Percentiles rank a stretch among this genome's conserved stretches.
Evolutionary conservation across 2,113 vertebrate species (phyloP).

Genomic region (Trichechus manatus): DNA sequence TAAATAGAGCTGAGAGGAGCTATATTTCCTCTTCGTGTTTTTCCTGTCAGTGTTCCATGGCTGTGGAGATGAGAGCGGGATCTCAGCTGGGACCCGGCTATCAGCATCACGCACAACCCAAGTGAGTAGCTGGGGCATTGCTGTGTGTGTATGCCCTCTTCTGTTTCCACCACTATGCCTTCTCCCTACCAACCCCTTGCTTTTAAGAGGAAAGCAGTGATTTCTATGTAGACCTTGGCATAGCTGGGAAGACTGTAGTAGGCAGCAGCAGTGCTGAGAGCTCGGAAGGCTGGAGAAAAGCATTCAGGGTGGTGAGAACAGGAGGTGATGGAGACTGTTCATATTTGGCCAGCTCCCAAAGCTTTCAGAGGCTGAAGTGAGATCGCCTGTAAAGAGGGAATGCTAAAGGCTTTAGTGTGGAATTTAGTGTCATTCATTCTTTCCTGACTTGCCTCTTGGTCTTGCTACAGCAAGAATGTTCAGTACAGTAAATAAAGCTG

Average conservation of each 20-base stretch:
- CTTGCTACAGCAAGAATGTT: not conserved
- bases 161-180: not conserved
- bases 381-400: not conserved
- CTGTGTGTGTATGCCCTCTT: not conserved
- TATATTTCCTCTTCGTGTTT: conserved; percentile 43
- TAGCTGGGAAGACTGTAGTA: not conserved
- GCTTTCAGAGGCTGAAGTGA: not conserved
- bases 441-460: not conserved
- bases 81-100: conserved; percentile 93
- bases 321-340: not conserved
- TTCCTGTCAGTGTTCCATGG: conserved; percentile 93
- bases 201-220: not conserved
- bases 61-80: conserved; percentile 95
- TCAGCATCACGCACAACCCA: conserved; percentile 94
- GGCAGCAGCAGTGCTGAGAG: not conserved
- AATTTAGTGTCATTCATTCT: not conserved
- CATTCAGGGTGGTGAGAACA: not conserved
- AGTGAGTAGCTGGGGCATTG: conserved; percentile 88
- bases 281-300: not conserved
- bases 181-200: not conserved
- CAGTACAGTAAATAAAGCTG: not conserved
- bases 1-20: not conserved
- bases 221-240: not conserved
- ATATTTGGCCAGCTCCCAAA: not conserved
- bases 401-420: not conserved